A percentile compares a stretch with the other conserved stretches of the same genome.
phyloP scores from a whole-genome alignment of 2,888 invertebrate genomes.

The Seira sanloemensis region DNA sequence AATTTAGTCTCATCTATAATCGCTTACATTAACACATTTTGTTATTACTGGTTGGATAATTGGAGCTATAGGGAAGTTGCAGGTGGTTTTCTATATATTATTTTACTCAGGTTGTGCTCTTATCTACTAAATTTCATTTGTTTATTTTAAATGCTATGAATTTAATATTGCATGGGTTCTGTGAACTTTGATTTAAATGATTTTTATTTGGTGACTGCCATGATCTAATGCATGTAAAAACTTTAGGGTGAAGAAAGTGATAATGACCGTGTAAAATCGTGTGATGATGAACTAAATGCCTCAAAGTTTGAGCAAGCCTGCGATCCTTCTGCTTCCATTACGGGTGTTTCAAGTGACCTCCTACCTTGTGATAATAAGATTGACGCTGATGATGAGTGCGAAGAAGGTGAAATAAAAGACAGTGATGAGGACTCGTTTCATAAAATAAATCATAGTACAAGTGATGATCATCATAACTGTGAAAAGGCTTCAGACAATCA shows the following conservation, averaged over 20 bases:
- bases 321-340: constrained; percentile 47
- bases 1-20: too few species aligned
- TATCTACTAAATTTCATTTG: too few species aligned
- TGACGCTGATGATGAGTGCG: constrained; percentile 25
- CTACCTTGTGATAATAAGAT: constrained; percentile 11
- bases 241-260: constrained; percentile 45
- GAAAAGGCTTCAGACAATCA: constrained; percentile 25
- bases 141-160: too few species aligned
- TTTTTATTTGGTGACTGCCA: not conserved
- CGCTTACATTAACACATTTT: too few species aligned
- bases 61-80: too few species aligned
- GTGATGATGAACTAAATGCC: constrained; percentile 38
- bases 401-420: constrained; percentile 28
- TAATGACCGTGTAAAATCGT: constrained; percentile 33
- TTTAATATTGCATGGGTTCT: too few species aligned
- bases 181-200: too few species aligned
- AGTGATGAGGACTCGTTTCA: constrained; percentile 13
- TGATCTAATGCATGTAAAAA: not conserved
- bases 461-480: not conserved
- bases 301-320: constrained; percentile 24
- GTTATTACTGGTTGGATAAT: too few species aligned
- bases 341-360: constrained; percentile 57
- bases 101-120: too few species aligned
- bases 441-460: not conserved
- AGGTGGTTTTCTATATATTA: too few species aligned